Conservation (phyloP, 2,888 invertebrate species). For the Mesorhabditis belari region DNA sequence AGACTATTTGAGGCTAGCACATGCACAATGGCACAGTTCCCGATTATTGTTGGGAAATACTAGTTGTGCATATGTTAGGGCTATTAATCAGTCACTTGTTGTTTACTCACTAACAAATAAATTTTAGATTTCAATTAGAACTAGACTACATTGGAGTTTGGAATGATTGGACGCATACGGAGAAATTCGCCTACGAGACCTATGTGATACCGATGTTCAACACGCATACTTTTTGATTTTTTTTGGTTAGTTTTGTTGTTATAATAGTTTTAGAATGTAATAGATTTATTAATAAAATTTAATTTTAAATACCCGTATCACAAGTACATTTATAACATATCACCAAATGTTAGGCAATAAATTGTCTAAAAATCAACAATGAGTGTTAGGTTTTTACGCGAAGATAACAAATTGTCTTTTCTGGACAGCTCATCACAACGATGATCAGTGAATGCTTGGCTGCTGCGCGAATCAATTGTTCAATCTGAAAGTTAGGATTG, state of each 20-base stretch:
- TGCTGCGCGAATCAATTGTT: slow-evolving; percentile 16
- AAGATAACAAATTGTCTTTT: slow-evolving; percentile 8
- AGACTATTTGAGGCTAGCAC: too few species aligned
- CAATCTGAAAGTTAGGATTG: slow-evolving; percentile 7
- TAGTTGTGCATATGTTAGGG: too few species aligned
- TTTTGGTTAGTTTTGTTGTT: background rate
- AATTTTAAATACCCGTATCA: too few species aligned
- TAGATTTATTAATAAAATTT: too few species aligned
- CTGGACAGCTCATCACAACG: slow-evolving; percentile 15
- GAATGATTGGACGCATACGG: slow-evolving; percentile 71
- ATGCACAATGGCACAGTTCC: too few species aligned
- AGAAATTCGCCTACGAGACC: slow-evolving; percentile 88
- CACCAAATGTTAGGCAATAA: background rate
- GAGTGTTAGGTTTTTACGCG: slow-evolving; percentile 6
- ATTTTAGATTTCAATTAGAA: slow-evolving; percentile 79
- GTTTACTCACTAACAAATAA: too few species aligned
- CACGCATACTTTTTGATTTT: slow-evolving; percentile 8
- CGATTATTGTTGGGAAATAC: too few species aligned
- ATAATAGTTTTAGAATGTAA: background rate
- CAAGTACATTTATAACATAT: background rate
- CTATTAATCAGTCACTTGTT: too few species aligned
- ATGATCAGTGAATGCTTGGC: slow-evolving; percentile 21
- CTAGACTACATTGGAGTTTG: slow-evolving; percentile 85
- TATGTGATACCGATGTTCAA: slow-evolving; percentile 62
- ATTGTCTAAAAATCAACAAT: background rate